Conservation (phyloP, 2,113 vertebrate species). For the Aramus guarauna region DNA sequence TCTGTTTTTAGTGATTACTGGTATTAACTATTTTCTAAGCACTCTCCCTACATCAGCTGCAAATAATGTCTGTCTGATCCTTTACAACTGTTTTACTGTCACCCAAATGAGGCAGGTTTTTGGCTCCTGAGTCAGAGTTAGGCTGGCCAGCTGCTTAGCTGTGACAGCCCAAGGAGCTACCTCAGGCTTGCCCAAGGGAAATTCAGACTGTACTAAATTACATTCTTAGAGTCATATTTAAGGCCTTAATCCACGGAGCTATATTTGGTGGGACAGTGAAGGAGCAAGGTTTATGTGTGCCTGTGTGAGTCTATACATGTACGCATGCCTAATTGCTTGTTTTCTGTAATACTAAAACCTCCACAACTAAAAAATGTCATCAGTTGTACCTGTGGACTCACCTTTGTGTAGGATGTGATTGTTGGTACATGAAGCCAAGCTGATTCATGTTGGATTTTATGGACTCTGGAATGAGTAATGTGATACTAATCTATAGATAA, state of each 20-base stretch:
- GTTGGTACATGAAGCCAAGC: background rate
- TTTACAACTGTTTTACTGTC: slow-evolving; percentile 22
- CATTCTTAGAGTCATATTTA: slow-evolving; percentile 33
- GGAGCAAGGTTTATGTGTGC: background rate
- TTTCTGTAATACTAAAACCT: background rate
- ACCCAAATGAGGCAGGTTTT: slow-evolving; percentile 6
- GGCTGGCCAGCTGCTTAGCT: slow-evolving; percentile 49
- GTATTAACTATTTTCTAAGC: background rate
- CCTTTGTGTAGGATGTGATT: background rate
- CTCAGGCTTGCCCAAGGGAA: slow-evolving; percentile 19
- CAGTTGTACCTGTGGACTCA: background rate
- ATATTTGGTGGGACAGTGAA: slow-evolving; percentile 38
- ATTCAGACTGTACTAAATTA: slow-evolving; percentile 8
- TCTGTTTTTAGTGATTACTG: slow-evolving; percentile 12
- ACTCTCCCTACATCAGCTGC: background rate
- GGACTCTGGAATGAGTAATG: slow-evolving; percentile 47
- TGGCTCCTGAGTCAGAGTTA: slow-evolving; percentile 15
- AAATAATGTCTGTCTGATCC: slow-evolving; percentile 28
- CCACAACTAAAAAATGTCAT: background rate
- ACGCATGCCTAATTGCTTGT: background rate
- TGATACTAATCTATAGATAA: slow-evolving; percentile 61
- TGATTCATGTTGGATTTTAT: slow-evolving; percentile 29
- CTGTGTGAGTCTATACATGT: background rate
- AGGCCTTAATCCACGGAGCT: slow-evolving; percentile 36
- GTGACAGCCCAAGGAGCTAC: slow-evolving; percentile 19